phyloP scores from a whole-genome alignment of 2,113 vertebrate genomes.

The Leiothrix lutea region DNA sequence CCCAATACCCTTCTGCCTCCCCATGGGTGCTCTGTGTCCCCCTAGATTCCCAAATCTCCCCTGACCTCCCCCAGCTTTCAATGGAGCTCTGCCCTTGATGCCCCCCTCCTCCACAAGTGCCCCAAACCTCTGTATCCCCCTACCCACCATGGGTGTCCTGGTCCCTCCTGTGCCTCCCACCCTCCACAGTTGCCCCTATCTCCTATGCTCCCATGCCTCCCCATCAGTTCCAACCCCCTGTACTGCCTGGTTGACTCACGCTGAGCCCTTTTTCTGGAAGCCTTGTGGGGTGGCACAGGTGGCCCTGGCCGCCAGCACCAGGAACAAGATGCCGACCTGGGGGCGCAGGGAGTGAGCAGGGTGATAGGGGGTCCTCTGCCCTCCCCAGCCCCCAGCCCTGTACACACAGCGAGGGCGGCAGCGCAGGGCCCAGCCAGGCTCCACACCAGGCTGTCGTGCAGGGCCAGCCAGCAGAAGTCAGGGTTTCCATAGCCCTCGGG shows the following conservation, averaged over 20 bases:
- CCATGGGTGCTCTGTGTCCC: neutral
- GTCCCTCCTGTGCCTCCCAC: neutral
- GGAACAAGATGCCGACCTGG: slow-evolving; percentile 89
- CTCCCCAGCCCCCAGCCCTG: neutral
- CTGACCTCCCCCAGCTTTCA: neutral
- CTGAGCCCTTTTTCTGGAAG: slow-evolving; percentile 86
- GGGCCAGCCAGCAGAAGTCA: slow-evolving; percentile 93
- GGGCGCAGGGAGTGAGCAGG: neutral
- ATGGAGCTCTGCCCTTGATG: too few relatives aligned
- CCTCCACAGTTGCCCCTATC: neutral
- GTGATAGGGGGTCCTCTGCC: too few relatives aligned
- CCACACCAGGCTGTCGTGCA: slow-evolving; percentile 93
- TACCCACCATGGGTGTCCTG: neutral
- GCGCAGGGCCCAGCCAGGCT: slow-evolving; percentile 89
- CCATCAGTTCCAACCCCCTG: neutral
- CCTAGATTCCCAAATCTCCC: neutral
- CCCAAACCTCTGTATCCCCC: neutral
- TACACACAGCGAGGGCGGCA: slow-evolving; percentile 83
- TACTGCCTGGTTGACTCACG: slow-evolving; percentile 73
- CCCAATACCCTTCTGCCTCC: neutral
- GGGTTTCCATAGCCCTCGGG: slow-evolving; percentile 94
- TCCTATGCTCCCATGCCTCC: neutral
- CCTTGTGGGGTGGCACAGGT: slow-evolving; percentile 79
- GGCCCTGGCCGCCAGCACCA: slow-evolving; percentile 82
- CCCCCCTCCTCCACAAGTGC: neutral